Evolutionary conservation across 2,113 vertebrate species (phyloP).

Genomic region (Anarrhichthys ocellatus): DNA sequence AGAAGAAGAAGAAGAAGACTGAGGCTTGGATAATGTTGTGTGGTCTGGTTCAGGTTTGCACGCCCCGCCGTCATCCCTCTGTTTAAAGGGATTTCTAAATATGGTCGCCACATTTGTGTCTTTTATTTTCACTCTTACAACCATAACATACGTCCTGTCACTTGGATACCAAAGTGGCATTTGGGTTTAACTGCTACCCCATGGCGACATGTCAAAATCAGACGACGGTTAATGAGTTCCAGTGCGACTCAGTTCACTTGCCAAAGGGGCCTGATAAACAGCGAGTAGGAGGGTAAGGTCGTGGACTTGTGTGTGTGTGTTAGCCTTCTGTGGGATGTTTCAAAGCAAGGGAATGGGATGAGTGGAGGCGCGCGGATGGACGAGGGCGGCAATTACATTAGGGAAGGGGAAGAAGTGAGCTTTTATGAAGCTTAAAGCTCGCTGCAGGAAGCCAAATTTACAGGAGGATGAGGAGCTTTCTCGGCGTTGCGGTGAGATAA

Average conservation of each 20-base stretch:
- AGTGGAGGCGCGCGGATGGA: conserved; percentile 31
- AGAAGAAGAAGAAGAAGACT: background rate
- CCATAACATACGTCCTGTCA: conserved; percentile 63
- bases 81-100: conserved; percentile 47
- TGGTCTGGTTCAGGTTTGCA: conserved; percentile 64
- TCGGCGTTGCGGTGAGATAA: conserved; percentile 44
- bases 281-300: conserved; percentile 48
- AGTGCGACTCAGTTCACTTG: conserved; percentile 49
- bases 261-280: conserved; percentile 49
- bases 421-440: conserved; percentile 29
- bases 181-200: conserved; percentile 38
- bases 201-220: conserved; percentile 42
- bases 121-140: conserved; percentile 59
- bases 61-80: conserved; percentile 26
- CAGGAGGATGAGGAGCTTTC: conserved; percentile 16
- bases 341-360: conserved; percentile 13
- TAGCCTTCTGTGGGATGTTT: conserved; percentile 39
- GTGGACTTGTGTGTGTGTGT: conserved; percentile 14
- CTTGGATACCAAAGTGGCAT: conserved; percentile 37
- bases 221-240: conserved; percentile 55
- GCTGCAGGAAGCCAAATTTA: conserved; percentile 19
- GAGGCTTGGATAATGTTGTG: conserved; percentile 30
- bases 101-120: conserved; percentile 66
- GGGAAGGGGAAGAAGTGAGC: conserved; percentile 29
- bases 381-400: conserved; percentile 47